These are phyloP conservation scores for Mnemiopsis leidyi DNA, from an alignment of 37 sponge, comb jelly and placozoan genomes.

Conservation along the genomic window DNA sequence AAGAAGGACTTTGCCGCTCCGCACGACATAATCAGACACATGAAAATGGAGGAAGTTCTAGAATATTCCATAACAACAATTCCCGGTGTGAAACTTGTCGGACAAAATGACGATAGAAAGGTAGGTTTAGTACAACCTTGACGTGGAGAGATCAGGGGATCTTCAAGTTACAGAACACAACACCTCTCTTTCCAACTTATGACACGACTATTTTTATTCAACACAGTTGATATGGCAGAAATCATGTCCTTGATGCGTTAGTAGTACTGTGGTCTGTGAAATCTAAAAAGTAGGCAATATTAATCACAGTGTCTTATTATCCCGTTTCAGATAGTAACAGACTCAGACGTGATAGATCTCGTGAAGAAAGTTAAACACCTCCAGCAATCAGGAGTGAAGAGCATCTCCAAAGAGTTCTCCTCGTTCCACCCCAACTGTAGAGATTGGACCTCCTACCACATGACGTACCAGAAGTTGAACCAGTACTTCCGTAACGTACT, in stretches of 20 bases:
- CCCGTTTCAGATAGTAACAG: constrained; percentile 20
- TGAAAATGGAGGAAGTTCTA: constrained; percentile 48
- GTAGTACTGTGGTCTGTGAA: no score
- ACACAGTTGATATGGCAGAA: no score
- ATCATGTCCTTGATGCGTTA: no score
- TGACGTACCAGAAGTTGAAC: constrained; percentile 61
- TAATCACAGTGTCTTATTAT: no score
- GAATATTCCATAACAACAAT: constrained; percentile 33
- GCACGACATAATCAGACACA: constrained; percentile 23
- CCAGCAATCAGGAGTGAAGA: constrained; percentile 51
- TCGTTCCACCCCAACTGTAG: constrained; percentile 27
- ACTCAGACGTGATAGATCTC: constrained; percentile 22
- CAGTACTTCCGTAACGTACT: constrained; percentile 17
- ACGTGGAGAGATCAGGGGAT: no score
- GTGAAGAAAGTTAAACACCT: constrained; percentile 23
- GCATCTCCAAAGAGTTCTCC: constrained; percentile 32
- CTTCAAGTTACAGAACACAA: no score
- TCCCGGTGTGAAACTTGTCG: constrained; percentile 21
- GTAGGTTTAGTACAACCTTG: no score
- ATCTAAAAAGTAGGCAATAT: no score
- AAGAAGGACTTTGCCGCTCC: constrained; percentile 60
- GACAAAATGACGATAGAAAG: constrained; percentile 7
- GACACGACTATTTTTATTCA: no score
- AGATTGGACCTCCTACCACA: constrained; percentile 53
- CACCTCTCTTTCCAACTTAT: no score